Conservation (phyloP, 2,113 vertebrate genomes). For the Mastomys natalensis region DNA sequence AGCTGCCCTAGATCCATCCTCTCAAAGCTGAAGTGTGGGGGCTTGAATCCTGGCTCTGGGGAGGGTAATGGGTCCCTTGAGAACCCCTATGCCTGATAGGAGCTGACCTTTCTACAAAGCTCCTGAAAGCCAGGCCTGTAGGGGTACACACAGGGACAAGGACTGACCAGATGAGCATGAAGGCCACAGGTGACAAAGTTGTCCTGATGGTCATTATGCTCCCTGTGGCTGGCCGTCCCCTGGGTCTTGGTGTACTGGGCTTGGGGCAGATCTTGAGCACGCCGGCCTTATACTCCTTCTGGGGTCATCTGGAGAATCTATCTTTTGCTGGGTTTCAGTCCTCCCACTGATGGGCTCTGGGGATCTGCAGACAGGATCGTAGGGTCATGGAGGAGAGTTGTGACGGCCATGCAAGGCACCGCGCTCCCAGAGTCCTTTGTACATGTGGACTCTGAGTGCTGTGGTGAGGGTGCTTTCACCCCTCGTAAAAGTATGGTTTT, state of each 20-base stretch:
- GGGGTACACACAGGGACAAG: not conserved
- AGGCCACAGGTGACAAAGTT: fast-evolving
- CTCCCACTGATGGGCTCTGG: not conserved
- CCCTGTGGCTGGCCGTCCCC: not conserved
- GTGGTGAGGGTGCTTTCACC: not conserved
- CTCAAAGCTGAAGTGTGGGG: not conserved
- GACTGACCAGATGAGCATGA: not conserved
- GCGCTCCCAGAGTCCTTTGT: no score
- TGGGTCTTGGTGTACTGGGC: not conserved
- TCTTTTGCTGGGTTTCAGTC: not conserved
- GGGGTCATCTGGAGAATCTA: not conserved
- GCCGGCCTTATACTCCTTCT: not conserved
- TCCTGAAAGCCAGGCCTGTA: no score
- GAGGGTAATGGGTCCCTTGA: not conserved
- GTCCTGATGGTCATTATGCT: not conserved
- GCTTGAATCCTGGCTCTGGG: not conserved
- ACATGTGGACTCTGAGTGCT: not conserved
- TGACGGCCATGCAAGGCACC: fast-evolving
- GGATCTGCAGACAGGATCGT: no score
- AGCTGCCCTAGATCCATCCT: not conserved
- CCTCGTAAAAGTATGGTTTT: not conserved
- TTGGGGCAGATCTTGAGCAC: not conserved
- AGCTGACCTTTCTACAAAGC: not conserved
- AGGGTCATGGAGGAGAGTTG: fast-evolving
- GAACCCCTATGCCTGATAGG: not conserved